These are phyloP conservation scores for Eciton burchellii DNA, from an alignment of 1,140 invertebrate species.

Conservation along the genomic window DNA sequence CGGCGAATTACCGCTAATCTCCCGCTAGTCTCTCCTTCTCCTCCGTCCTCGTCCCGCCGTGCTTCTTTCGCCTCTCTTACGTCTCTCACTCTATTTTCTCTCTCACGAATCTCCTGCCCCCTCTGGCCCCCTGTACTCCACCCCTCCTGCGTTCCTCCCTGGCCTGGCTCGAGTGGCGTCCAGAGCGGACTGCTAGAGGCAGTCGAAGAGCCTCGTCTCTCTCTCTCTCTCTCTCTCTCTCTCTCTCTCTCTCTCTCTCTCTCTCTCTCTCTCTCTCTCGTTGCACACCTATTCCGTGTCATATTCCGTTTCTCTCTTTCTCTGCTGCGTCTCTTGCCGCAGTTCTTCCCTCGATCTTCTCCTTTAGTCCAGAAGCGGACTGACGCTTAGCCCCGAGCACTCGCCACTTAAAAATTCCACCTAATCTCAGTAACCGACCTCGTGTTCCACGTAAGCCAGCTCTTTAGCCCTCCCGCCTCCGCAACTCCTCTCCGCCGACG, in stretches of 20 bases:
- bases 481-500: neutral
- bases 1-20: conserved; percentile 78
- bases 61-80: conserved; percentile 56
- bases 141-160: conserved; percentile 31
- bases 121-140: conserved; percentile 43
- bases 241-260: conserved; percentile 24
- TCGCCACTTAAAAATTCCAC: conserved; percentile 74
- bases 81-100: conserved; percentile 58
- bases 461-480: conserved; percentile 2
- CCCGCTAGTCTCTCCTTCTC: conserved; percentile 34
- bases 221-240: conserved; percentile 44
- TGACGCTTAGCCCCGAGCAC: conserved; percentile 68
- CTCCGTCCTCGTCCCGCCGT: conserved; percentile 6
- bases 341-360: conserved; percentile 40
- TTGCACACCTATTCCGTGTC: conserved; percentile 44
- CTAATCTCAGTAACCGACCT: conserved; percentile 75
- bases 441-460: conserved; percentile 67
- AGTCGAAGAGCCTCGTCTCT: conserved; percentile 60
- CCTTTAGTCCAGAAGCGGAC: conserved; percentile 39
- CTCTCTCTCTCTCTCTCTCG: conserved; percentile 48
- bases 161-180: conserved; percentile 63
- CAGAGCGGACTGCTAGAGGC: conserved; percentile 62
- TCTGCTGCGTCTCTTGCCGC: neutral
- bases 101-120: conserved; percentile 61
- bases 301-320: neutral